Base-by-base conservation (phyloP, 2,888 invertebrate species). In the Disparrhopalites patrizii region DNA sequence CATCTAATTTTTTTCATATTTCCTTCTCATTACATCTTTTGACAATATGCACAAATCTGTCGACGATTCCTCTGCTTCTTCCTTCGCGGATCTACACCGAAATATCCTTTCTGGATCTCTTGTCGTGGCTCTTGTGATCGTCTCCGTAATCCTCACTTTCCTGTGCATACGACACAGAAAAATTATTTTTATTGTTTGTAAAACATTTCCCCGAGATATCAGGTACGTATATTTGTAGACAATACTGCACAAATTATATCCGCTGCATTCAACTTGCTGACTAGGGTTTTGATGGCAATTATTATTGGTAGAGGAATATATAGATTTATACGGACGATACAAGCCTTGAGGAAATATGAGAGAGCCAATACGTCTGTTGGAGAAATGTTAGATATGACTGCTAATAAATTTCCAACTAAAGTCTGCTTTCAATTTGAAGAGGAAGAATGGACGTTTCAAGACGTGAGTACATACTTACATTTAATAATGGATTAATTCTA, bases 401-500 rank as follows among this genome's bases (percentile, higher is more conserved):
- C 50, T 5, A 50, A 23, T 25, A 40, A 23, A 56, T 13, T 25
- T 31, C 27, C 56, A 3, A 1, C 30, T 1, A 64, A 64, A 33
- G 25, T 56, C 8, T 56, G 55, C 23, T 64, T 64, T 55, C 38
- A 50, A 4, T 38, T 30, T 56, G 55, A 56, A n/a, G 25, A 47
- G 47, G 31, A 64, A 31, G 50, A 64, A 13, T 64, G 64, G 64
- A 64, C 64, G 1, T 64, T 64, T 25, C 55, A 30, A 1, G 56
- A 64, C 40, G 62, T 62, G 1, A 61, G 30, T 54, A 18, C 2
- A n/a, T n/a, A n/a, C n/a, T n/a, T n/a, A n/a, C n/a, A 36, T 13
- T n/a, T n/a, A n/a, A n/a, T n/a, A n/a, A n/a, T n/a, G n/a, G n/a
- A n/a, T n/a, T n/a, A n/a, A n/a, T n/a, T n/a, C n/a, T n/a, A n/a